Percentiles rank a stretch among this genome's conserved stretches.
phyloP scores from a whole-genome alignment of 1,140 invertebrate genomes.

The Argopecten irradians region DNA sequence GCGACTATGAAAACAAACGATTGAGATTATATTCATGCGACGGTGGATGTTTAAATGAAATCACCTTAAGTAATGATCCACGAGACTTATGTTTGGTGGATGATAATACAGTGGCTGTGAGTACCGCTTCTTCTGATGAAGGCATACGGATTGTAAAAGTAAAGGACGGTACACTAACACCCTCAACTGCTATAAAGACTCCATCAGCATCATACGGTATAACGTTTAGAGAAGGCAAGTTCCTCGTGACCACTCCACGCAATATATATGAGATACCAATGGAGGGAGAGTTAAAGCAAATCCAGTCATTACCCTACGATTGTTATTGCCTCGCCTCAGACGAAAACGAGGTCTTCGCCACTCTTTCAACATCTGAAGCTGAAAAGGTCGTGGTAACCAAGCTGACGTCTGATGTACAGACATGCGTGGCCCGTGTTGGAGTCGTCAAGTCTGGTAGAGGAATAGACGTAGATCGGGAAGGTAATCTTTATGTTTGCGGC shows the following conservation, averaged over 20 bases:
- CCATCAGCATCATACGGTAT: background rate
- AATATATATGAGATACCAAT: background rate
- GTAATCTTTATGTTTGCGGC: slow-evolving; percentile 45
- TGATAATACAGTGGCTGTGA: slow-evolving; percentile 35
- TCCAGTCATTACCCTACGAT: background rate
- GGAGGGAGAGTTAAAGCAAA: background rate
- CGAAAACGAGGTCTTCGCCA: slow-evolving; percentile 31
- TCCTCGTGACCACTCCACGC: background rate
- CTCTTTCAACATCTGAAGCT: slow-evolving; percentile 29
- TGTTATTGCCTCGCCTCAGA: slow-evolving; percentile 30
- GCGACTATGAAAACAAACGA: slow-evolving; percentile 40
- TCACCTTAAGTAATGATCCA: slow-evolving; percentile 34
- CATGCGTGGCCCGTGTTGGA: background rate
- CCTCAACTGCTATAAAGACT: slow-evolving; percentile 1
- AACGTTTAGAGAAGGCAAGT: background rate
- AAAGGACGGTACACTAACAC: slow-evolving; percentile 8
- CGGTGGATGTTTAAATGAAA: slow-evolving; percentile 31
- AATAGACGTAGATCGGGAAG: slow-evolving; percentile 41
- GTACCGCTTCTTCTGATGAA: slow-evolving; percentile 18
- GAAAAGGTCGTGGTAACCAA: slow-evolving; percentile 26
- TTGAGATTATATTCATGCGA: slow-evolving; percentile 38
- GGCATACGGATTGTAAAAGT: background rate
- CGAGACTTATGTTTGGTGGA: slow-evolving; percentile 39
- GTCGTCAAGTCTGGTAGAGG: slow-evolving; percentile 41
- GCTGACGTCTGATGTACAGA: slow-evolving; percentile 18